Evolutionary conservation across 2,888 invertebrate genomes (phyloP).

Genomic region (Chrysomela aeneicollis): DNA sequence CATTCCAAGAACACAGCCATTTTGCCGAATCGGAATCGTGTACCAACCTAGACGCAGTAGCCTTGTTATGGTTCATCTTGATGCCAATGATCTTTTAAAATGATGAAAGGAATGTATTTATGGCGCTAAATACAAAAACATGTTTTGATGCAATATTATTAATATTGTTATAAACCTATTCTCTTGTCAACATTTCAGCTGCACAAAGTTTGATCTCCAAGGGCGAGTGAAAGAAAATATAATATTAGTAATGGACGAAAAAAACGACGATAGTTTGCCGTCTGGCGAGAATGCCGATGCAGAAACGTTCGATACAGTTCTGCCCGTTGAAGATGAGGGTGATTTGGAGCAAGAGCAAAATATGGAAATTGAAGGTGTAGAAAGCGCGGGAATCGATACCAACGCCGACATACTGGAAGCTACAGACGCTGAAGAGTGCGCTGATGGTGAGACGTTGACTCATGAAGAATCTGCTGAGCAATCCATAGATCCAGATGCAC

Average conservation of each 20-base stretch:
- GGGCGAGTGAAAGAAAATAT: not conserved
- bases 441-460: conserved; percentile 4
- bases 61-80: not conserved
- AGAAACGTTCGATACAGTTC: conserved; percentile 1
- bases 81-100: too few relatives aligned
- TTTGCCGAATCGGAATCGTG: conserved; percentile 40
- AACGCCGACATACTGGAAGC: conserved; percentile 19
- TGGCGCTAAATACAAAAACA: conserved; percentile 47
- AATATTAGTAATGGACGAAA: conserved; percentile 34
- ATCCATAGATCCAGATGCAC: conserved; percentile 6
- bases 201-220: not conserved
- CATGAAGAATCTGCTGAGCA: not conserved
- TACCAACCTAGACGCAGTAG: conserved; percentile 21
- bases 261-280: conserved; percentile 26
- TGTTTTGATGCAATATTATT: conserved; percentile 11
- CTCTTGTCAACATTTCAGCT: not conserved
- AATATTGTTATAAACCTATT: not conserved
- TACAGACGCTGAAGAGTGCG: conserved; percentile 14
- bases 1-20: conserved; percentile 49
- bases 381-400: conserved; percentile 27
- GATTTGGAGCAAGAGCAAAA: not conserved
- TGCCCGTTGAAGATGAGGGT: not conserved
- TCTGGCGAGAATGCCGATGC: conserved; percentile 5
- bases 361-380: not conserved
- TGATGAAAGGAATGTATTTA: conserved; percentile 41